Conservation (phyloP, 2,113 vertebrate genomes). For the Myxocyprinus asiaticus region DNA sequence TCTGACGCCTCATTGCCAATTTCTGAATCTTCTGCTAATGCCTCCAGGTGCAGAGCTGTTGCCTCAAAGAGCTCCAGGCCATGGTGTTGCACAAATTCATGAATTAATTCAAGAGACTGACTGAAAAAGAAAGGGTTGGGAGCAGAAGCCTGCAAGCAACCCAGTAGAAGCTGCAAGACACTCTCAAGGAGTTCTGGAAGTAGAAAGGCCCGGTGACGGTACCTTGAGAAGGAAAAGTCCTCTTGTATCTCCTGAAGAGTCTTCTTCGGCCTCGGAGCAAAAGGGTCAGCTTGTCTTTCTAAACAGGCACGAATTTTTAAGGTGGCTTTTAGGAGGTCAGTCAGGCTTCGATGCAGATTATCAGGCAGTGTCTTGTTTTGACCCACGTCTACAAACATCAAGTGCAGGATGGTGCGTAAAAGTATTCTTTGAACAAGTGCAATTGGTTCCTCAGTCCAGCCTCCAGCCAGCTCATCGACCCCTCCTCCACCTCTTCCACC, state of each 20-base stretch:
- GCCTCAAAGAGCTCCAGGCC: constrained; percentile 90
- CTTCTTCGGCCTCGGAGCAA: constrained; percentile 78
- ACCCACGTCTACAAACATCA: constrained; percentile 87
- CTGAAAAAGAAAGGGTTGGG: constrained; percentile 92
- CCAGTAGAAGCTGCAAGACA: constrained; percentile 86
- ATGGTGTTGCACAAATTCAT: constrained; percentile 92
- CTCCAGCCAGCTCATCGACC: constrained; percentile 77
- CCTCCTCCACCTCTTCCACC: constrained; percentile 44
- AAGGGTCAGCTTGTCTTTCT: constrained; percentile 80
- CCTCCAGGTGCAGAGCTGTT: constrained; percentile 87
- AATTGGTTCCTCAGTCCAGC: constrained; percentile 92
- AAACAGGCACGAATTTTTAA: constrained; percentile 85
- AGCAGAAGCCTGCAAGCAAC: constrained; percentile 86
- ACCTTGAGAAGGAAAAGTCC: constrained; percentile 78
- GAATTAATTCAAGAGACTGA: constrained; percentile 91
- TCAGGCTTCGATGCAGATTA: constrained; percentile 86
- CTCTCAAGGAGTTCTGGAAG: constrained; percentile 90
- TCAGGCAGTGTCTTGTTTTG: constrained; percentile 84
- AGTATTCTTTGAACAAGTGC: constrained; percentile 94
- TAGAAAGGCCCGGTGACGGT: constrained; percentile 83
- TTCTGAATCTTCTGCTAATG: constrained; percentile 73
- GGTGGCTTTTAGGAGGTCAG: constrained; percentile 86
- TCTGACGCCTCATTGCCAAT: constrained; percentile 77
- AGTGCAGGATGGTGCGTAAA: constrained; percentile 84
- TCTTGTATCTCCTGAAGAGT: constrained; percentile 81